These are phyloP conservation scores for Smutsia temminckii DNA, from an alignment of 2,797 vertebrate species.

Conservation along the genomic window DNA sequence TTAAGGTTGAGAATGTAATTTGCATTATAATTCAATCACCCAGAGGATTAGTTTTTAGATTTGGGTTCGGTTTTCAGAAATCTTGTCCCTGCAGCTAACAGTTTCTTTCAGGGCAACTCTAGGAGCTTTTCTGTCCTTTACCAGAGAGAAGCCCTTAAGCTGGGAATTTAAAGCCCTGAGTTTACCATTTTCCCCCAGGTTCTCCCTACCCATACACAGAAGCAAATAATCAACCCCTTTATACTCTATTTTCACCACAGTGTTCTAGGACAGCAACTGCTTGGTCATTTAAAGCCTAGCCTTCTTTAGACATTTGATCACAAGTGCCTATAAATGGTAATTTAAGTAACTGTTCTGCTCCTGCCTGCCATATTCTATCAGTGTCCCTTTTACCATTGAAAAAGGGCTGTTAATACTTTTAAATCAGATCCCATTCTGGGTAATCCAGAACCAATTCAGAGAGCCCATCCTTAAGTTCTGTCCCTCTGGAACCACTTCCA, in stretches of 20 bases:
- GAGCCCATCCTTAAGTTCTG: neutral
- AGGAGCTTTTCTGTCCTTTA: neutral
- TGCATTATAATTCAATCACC: neutral
- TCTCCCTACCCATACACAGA: neutral
- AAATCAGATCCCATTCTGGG: neutral
- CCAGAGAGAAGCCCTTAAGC: neutral
- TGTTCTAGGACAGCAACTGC: neutral
- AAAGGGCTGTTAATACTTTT: neutral
- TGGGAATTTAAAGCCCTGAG: neutral
- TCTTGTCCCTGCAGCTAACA: neutral
- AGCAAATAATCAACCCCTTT: neutral
- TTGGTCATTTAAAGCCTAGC: neutral
- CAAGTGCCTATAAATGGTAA: neutral
- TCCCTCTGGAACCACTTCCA: neutral
- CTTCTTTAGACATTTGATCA: neutral
- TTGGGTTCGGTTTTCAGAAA: neutral
- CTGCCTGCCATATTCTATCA: neutral
- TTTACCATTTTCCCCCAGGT: neutral
- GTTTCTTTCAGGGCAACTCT: neutral
- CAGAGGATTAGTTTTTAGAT: neutral
- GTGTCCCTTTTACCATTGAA: neutral
- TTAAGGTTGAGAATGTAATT: neutral
- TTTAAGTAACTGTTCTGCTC: neutral
- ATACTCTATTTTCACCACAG: neutral
- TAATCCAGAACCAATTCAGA: neutral